phyloP scores from a whole-genome alignment of 1,140 invertebrate genomes.

The Helicoverpa armigera region DNA sequence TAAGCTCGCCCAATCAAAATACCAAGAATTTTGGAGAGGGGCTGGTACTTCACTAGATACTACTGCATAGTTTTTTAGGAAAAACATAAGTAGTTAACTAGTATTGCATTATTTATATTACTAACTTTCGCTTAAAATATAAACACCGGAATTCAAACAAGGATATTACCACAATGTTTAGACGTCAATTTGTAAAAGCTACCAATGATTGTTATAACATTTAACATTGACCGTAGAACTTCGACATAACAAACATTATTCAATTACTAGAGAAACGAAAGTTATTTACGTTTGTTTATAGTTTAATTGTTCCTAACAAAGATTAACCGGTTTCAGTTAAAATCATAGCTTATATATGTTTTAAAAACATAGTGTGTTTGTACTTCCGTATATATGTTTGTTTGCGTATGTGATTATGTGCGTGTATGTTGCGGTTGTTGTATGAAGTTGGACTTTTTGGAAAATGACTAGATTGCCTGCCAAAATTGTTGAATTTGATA shows the following conservation, averaged over 20 bases:
- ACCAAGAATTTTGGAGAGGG: no score
- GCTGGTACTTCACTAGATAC: no score
- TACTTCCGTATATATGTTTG: conserved; percentile 41
- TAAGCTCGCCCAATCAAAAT: no score
- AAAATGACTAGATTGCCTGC: neutral
- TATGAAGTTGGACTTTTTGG: neutral
- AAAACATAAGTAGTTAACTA: no score
- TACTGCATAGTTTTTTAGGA: no score
- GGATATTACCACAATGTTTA: conserved; percentile 11
- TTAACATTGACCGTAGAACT: conserved; percentile 10
- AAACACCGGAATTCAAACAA: neutral
- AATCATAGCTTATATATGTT: conserved; percentile 43
- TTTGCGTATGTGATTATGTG: conserved; percentile 46
- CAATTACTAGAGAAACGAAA: conserved; percentile 22
- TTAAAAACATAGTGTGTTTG: conserved; percentile 40
- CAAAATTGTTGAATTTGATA: no score
- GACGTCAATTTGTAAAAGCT: conserved; percentile 9
- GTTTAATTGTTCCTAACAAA: conserved; percentile 32
- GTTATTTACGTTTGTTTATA: conserved; percentile 38
- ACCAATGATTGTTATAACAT: conserved; percentile 5
- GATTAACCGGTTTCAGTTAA: conserved; percentile 43
- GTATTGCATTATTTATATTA: neutral
- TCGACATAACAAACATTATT: conserved; percentile 23
- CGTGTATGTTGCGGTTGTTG: conserved; percentile 12
- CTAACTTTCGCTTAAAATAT: neutral